Percentiles rank a stretch among this genome's conserved stretches.
These are phyloP conservation scores for Seison nebaliae DNA, from an alignment of 1,140 invertebrate genomes.

Conservation along the genomic window DNA sequence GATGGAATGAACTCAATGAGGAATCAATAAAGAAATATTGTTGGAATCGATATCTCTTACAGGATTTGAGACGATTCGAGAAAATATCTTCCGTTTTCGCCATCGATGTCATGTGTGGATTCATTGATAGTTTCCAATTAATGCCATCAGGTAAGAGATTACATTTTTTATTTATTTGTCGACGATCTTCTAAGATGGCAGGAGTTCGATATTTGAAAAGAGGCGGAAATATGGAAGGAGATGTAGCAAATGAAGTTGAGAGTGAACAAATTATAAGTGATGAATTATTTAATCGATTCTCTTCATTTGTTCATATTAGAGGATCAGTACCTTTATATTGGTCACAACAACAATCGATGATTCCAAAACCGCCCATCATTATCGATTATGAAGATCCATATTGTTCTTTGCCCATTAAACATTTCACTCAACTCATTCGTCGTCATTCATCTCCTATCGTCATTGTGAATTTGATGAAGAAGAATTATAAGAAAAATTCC, in stretches of 20 bases:
- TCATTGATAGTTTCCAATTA: too few species aligned
- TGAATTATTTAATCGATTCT: constrained; percentile 41
- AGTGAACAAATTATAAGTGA: constrained; percentile 77
- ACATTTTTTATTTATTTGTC: constrained; percentile 53
- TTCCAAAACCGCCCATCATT: constrained; percentile 77
- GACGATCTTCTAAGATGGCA: constrained; percentile 62
- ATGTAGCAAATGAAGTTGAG: constrained; percentile 94
- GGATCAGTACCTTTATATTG: constrained; percentile 78
- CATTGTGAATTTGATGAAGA: constrained; percentile 50
- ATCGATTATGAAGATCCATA: constrained; percentile 33
- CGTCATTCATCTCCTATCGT: constrained; percentile 73
- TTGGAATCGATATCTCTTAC: too few species aligned
- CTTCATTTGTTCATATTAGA: constrained; percentile 61
- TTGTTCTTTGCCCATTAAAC: constrained; percentile 38
- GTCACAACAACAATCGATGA: constrained; percentile 85
- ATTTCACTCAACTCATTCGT: constrained; percentile 62
- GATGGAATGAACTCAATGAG: too few species aligned
- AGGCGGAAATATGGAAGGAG: constrained; percentile 67
- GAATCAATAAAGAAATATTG: too few species aligned
- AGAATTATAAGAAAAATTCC: too few species aligned
- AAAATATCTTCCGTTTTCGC: too few species aligned
- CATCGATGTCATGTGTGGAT: too few species aligned
- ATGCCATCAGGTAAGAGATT: too few species aligned
- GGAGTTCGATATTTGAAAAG: constrained; percentile 83
- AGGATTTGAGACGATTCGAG: too few species aligned